Evolutionary conservation across 2,113 vertebrate species (phyloP).

Genomic region (Trematomus loennbergii): DNA sequence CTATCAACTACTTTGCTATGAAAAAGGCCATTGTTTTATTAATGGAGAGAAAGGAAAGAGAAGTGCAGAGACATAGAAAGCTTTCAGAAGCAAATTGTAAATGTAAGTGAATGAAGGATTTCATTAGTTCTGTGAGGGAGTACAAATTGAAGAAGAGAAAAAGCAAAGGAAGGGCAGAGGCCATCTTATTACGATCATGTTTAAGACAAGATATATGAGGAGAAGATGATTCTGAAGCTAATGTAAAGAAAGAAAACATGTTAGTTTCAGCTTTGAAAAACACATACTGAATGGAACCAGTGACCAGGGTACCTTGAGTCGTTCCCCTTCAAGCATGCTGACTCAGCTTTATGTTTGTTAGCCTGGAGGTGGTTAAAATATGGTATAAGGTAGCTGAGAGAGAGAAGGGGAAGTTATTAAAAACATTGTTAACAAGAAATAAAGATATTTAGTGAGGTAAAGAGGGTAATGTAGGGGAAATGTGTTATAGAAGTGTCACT

Average conservation of each 20-base stretch:
- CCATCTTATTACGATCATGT: constrained; percentile 19
- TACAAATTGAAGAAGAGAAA: neutral
- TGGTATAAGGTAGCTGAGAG: neutral
- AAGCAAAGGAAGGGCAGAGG: neutral
- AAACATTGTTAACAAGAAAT: neutral
- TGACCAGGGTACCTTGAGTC: neutral
- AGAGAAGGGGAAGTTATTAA: neutral
- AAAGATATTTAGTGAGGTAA: neutral
- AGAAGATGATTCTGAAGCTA: neutral
- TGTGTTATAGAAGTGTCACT: neutral
- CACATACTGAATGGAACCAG: neutral
- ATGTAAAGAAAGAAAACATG: neutral
- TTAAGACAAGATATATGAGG: neutral
- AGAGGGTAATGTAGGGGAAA: neutral
- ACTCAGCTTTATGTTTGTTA: constrained; percentile 19
- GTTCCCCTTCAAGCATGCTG: constrained; percentile 7
- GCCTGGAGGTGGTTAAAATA: constrained; percentile 6
- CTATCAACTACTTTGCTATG: neutral
- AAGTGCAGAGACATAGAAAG: neutral
- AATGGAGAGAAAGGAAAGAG: neutral
- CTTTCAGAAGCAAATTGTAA: neutral
- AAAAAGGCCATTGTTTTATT: neutral
- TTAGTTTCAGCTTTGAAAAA: neutral
- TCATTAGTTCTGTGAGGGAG: constrained; percentile 2
- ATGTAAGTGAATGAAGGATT: neutral